Base-by-base conservation (phyloP, 2,113 vertebrate genomes). In the Callospermophilus lateralis region DNA sequence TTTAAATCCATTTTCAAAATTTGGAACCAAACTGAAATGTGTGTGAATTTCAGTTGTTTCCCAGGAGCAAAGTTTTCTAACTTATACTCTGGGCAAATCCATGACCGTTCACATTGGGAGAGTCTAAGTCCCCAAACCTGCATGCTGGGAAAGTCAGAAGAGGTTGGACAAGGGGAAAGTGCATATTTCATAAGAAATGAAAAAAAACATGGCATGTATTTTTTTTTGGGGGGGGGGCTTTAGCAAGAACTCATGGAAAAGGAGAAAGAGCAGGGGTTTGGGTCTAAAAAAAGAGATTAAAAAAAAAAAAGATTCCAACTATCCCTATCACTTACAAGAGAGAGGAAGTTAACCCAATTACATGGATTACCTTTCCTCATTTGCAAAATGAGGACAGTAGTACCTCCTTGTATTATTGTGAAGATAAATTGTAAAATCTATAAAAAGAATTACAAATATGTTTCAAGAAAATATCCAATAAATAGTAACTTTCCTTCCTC, bases 1-100 rank as follows among this genome's bases (percentile, higher is more conserved):
- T 83, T 90, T 77, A 92, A 53, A 37, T 96, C 24, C 37, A 45
- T 48, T 84, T 94, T 83, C 16, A 16, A 93, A 87, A 84, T 30
- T 3, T 65, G n/a, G 32, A 84, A 68, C 13, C 42, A 37, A 73
- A 76, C 79, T 74, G 17, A 95, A 86, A 91, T 63, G 34, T 19
- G 0, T 45, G 15, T 83, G 34, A 72, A 88, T 20, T 79, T 83
- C 34, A 61, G 26, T 19, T 79, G 24, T 30, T 93, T 86, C 65
- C 72, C 28, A 81, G 80, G 48, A 89, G 67, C 32, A 63, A 34
- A 30, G 30, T 84, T 91, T 90, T 65, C 20, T 65, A 79, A 51
- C 17, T 84, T 93, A 13, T 6, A n/a, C n/a, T 28, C 3, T 85
- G 63, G 53, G 34, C n/a, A 68, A 67, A 39, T 28, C 20, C 3